Evolutionary conservation across 2,113 vertebrate species (phyloP), one percentile per base, ranked within the genome.

Genomic region (Poeciliopsis turrubarensis): DNA sequence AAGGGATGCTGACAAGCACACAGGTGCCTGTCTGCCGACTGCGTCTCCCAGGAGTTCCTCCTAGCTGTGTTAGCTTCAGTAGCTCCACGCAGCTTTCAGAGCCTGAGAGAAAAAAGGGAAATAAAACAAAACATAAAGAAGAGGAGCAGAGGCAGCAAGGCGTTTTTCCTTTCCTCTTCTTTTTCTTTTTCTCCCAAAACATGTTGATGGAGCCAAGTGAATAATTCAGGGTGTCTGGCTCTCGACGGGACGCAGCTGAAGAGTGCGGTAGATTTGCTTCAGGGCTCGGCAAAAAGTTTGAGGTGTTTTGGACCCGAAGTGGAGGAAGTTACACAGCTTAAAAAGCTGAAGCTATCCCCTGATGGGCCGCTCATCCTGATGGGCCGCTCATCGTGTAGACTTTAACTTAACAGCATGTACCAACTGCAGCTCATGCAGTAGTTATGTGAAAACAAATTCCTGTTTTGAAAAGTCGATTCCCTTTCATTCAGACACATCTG

Each of bases 21-120:
- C 89, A 87, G 89, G 84, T 86, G 88, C 77, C 85, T 73, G 84
- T 70, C 73, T 87, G 80, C 78, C 77, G 78, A 9, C 80, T 80
- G 75, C 73, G 81, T 89, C 80, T 79, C 86, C 19, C 15, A 69
- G 76, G 85, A 57, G 68, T 62, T 11, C 63, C 65, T 60, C 44
- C 70, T 47, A 30, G 80, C 84, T 71, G 70, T 70, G 70, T 77
- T 83, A 86, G 86, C 87, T 80, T 62, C 62, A 80, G 83, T 75
- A 81, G 77, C 77, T 47, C 76, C 81, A 60, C 32, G 63, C 54
- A 11, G 57, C 63, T 61, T 61, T 64, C 67, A 2, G 17, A 74
- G 72, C 19, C 41, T 17, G 51, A 68, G 57, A 79, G 51, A 9
- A 13, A 27, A 4, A 70, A 22, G 32, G 63, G 68, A 61, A 64